Evolutionary conservation across 2,888 invertebrate species (phyloP).

Genomic region (Ethmia dodecea): DNA sequence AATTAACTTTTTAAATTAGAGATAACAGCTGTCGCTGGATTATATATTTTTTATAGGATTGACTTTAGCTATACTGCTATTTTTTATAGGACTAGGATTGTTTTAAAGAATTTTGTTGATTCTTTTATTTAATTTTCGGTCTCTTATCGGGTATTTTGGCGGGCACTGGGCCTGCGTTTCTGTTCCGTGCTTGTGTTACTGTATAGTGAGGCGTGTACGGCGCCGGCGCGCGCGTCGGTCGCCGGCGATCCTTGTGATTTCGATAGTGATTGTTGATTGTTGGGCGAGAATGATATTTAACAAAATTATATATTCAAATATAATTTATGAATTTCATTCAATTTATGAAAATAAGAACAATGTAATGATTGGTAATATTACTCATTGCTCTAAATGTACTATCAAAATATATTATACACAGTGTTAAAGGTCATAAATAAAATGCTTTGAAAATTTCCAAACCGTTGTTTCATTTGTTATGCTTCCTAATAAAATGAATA

Average conservation of each 20-base stretch:
- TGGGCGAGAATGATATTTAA: conserved; percentile 68
- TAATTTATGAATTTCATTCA: conserved; percentile 74
- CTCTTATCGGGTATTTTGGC: conserved; percentile 28
- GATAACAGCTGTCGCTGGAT: conserved; percentile 63
- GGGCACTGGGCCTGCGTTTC: conserved; percentile 25
- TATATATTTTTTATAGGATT: conserved; percentile 74
- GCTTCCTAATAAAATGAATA: too few species aligned
- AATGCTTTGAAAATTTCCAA: conserved; percentile 77
- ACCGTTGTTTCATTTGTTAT: conserved; percentile 50
- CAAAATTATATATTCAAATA: conserved; percentile 70
- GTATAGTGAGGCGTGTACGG: conserved; percentile 19
- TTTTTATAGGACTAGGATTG: conserved; percentile 70
- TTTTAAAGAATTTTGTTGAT: conserved; percentile 42
- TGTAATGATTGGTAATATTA: conserved; percentile 78
- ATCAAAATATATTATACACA: conserved; percentile 79
- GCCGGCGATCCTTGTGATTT: conserved; percentile 47
- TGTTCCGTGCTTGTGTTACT: conserved; percentile 34
- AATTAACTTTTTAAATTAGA: conserved; percentile 62
- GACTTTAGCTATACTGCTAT: conserved; percentile 73
- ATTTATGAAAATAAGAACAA: conserved; percentile 74
- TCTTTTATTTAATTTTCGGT: conserved; percentile 43
- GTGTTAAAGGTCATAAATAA: conserved; percentile 79
- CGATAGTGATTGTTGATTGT: conserved; percentile 73
- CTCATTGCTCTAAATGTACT: conserved; percentile 79
- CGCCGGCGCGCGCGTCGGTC: conserved; percentile 1